Evolutionary conservation across 2,113 vertebrate species (phyloP), one percentile per base, ranked within the genome.

Genomic region (Grantiella picta): DNA sequence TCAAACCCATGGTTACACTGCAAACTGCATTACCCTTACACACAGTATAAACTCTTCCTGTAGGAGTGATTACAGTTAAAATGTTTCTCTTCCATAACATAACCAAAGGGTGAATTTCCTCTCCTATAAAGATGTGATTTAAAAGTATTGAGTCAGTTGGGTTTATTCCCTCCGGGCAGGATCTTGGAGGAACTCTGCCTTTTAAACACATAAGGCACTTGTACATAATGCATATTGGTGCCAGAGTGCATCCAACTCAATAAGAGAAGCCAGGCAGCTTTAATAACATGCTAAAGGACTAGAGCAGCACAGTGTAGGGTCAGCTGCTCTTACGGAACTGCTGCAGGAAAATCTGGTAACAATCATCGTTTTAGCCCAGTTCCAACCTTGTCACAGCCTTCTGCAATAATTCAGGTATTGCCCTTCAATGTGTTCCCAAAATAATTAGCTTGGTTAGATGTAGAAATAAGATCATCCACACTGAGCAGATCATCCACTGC

Each of bases 101-200:
- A 52, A 91, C 56, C 61, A 60, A 92, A 85, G 45, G 63, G 60
- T 52, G 33, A 61, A 92, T 86, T 94, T 80, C 71, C 25, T 72
- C 89, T 92, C 53, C 40, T 82, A 12, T 69, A 69, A 90, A 86
- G 59, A 76, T 56, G 68, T 52, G 68, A 91, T 73, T 94, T 82
- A 20, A 9, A 82, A 83, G 61, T 25, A 81, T 42, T 52, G 73
- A 93, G 78, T 82, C 90, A 68, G 44, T 59, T 90, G 90, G 61
- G 87, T 66, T 92, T 40, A 33, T 73, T 79, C 65, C 87, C 78
- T 60, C 65, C 5, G 9, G 73, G 84, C 92, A 91, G 73, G 60
- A 86, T 79, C 78, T 78, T 71, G 87, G 53, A 86, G 44, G 52
- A 92, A 6, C 89, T 89, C 69, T 86, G 81, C 81, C 90, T 94